phyloP scores from a whole-genome alignment of 2,888 invertebrate species.

The Argyra leucocephala region DNA sequence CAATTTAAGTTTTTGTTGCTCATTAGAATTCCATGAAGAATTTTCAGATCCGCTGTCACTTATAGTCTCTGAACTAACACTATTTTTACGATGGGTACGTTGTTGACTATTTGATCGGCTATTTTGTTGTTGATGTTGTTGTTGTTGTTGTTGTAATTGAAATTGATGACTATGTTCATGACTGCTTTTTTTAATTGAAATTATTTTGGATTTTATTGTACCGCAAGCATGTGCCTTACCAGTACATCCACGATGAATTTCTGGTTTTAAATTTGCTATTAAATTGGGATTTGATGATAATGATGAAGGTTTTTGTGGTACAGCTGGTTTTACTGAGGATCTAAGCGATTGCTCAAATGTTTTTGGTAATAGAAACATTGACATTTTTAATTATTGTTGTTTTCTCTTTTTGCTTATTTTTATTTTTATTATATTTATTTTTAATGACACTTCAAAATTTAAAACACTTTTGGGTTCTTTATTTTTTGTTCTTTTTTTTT shows the following conservation, averaged over 20 bases:
- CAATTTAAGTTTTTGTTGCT: constrained; percentile 18
- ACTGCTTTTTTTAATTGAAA: constrained; percentile 19
- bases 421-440: constrained; percentile 9
- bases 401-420: constrained; percentile 12
- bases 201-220: constrained; percentile 34
- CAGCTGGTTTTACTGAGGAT: constrained; percentile 31
- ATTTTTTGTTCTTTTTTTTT: no score
- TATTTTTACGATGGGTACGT: constrained; percentile 35
- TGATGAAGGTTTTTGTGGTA: constrained; percentile 22
- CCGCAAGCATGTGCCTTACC: constrained; percentile 70
- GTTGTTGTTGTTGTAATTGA: constrained; percentile 5
- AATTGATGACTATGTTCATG: constrained; percentile 21
- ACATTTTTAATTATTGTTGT: constrained; percentile 20
- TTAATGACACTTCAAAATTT: neutral
- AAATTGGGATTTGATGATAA: constrained; percentile 36
- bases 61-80: constrained; percentile 42
- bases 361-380: constrained; percentile 39
- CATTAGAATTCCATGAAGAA: constrained; percentile 33
- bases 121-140: neutral
- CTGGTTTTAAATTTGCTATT: constrained; percentile 34
- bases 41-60: constrained; percentile 43
- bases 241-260: constrained; percentile 59
- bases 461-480: no score
- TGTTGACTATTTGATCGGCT: constrained; percentile 15
- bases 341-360: constrained; percentile 42